phyloP scores from a whole-genome alignment of 2,888 invertebrate genomes.

The Metellina segmentata region DNA sequence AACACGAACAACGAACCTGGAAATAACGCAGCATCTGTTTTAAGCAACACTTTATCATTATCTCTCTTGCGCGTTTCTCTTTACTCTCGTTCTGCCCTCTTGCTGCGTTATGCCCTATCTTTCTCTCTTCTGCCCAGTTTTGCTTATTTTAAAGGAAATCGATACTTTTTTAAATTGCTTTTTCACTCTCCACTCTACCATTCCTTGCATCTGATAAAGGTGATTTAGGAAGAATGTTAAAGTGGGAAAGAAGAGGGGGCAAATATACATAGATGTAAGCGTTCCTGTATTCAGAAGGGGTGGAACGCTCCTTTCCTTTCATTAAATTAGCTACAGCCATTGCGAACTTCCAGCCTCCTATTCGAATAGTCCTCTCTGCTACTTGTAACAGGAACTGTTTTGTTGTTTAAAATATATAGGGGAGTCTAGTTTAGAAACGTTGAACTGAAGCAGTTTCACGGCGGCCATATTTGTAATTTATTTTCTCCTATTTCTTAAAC shows the following conservation, averaged over 20 bases:
- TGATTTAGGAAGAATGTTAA: constrained; percentile 61
- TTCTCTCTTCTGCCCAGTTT: not conserved
- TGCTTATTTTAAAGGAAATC: constrained; percentile 74
- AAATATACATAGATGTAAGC: not conserved
- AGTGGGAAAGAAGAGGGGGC: constrained; percentile 7
- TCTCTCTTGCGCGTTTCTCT: constrained; percentile 18
- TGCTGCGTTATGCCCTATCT: not conserved
- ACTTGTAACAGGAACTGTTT: constrained; percentile 3
- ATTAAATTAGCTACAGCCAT: constrained; percentile 61
- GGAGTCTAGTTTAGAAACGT: constrained; percentile 12
- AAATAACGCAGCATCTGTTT: constrained; percentile 63
- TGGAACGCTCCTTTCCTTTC: constrained; percentile 34
- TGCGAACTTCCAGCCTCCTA: constrained; percentile 34
- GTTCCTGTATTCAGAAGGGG: constrained; percentile 18
- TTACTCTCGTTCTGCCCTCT: not conserved
- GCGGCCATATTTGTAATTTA: constrained; percentile 37
- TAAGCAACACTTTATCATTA: constrained; percentile 55
- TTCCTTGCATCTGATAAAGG: constrained; percentile 71
- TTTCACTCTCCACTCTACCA: constrained; percentile 29
- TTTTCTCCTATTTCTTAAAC: constrained; percentile 27
- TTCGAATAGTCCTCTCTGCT: constrained; percentile 20
- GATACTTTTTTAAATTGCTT: constrained; percentile 73
- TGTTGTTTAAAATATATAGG: constrained; percentile 48
- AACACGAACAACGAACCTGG: constrained; percentile 10
- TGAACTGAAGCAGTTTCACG: constrained; percentile 12